phyloP scores from a whole-genome alignment of 2,797 vertebrate species.

The Gallinago stenura region DNA sequence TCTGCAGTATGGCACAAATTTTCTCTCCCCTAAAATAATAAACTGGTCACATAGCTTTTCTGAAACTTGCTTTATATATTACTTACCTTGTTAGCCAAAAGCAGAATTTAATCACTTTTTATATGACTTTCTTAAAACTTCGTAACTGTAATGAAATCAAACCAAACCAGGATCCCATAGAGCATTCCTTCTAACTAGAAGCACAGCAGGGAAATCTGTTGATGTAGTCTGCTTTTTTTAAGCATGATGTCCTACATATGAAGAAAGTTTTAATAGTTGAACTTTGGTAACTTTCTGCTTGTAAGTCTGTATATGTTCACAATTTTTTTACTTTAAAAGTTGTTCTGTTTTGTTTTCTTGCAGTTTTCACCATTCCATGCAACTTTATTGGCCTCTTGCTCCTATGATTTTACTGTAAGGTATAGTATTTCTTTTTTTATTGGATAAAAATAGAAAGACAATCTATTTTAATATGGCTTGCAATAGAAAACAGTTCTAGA shows the following conservation, averaged over 20 bases:
- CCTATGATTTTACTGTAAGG: constrained; percentile 98
- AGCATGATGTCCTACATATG: not conserved
- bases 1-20: not conserved
- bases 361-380: constrained; percentile 93
- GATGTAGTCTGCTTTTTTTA: not conserved
- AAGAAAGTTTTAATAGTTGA: not conserved
- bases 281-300: not conserved
- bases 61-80: constrained; percentile 15
- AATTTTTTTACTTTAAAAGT: not conserved
- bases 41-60: not conserved
- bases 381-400: constrained; percentile 89
- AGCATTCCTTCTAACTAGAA: not conserved
- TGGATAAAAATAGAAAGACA: not conserved
- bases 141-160: constrained; percentile 24
- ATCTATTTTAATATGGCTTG: not conserved
- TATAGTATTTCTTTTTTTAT: constrained; percentile 72
- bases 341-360: constrained; percentile 49
- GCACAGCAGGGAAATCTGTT: not conserved
- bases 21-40: not conserved
- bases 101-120: not conserved
- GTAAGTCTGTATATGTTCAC: not conserved
- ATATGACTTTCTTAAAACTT: not conserved
- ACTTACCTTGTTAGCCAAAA: not conserved
- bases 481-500: not conserved
- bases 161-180: not conserved